Evolutionary conservation across 2,888 invertebrate genomes (phyloP), one percentile per base, ranked within the genome.

Genomic region (Alcis repandata): DNA sequence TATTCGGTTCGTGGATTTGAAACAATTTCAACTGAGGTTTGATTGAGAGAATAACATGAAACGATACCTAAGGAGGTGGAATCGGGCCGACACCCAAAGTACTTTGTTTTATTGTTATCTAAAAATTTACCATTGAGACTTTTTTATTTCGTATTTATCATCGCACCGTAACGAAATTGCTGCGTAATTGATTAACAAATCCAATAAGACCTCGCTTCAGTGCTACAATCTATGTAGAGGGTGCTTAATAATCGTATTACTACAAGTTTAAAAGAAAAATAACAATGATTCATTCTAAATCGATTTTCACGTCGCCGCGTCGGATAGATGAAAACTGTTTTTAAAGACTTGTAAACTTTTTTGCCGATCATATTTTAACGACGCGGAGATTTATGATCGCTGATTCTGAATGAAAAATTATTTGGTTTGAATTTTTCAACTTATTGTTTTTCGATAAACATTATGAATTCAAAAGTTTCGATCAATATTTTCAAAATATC

Each of bases 291-390:
- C 13, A 10, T 38, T 22, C 4, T 20, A 53, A 7, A 15, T 53
- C 17, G 40, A 53, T 40, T 3, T 53, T 11, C 22, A 9, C 40
- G n/a, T 53, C 36, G 10, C 10, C 19, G 51, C 38, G 8, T n/a
- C 22, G 40, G 40, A 40, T 22, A 40, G 38, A 40, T 40, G 40
- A 53, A 51, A 51, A 51, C 33, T 19, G 51, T 51, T 51, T 51
- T 22, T 40, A 15, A 54, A 41, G 53, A 27, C 53, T 33, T 20
- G 22, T 3, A 53, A 53, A 53, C 38, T 41, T 54, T n/a, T 52
- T 52, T 54, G 17, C 38, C 9, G 48, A 36, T 38, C 41, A 41
- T 41, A 41, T 52, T 52, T 38, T 38, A 38, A 52, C 9, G 8
- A 32, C n/a, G 8, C 8, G 11, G 54, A 54, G 20, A 15, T 38